A percentile compares a stretch with the other conserved stretches of the same genome.
Conservation (phyloP, 2,797 vertebrate species). For the Leptatherina wallacei region DNA sequence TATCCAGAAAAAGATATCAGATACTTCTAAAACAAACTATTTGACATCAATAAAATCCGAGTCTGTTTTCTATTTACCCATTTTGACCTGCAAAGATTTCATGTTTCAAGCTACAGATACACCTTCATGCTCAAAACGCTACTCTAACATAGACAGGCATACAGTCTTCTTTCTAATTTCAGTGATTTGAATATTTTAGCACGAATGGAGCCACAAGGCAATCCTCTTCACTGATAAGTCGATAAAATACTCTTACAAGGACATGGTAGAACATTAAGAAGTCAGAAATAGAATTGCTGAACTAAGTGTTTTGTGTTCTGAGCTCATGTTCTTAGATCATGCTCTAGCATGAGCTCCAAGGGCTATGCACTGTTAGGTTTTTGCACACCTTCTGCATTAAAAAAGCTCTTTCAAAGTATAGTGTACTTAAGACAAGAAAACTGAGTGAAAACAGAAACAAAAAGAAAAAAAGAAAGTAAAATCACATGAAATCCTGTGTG, state of each 20-base stretch:
- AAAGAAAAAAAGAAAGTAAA: no score
- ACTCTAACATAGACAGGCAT: background rate
- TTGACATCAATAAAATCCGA: no score
- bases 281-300: background rate
- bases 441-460: no score
- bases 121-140: background rate
- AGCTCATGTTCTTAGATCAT: background rate
- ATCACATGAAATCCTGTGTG: no score
- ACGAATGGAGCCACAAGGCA: background rate
- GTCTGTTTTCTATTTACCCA: background rate
- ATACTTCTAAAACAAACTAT: no score
- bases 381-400: no score
- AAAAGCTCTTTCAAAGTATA: no score
- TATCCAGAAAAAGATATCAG: no score
- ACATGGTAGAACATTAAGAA: background rate
- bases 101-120: background rate
- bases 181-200: background rate
- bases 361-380: no score
- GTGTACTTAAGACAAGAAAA: no score
- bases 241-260: background rate
- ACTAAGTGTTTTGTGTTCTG: background rate
- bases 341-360: no score
- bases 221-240: background rate
- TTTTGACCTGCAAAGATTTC: background rate
- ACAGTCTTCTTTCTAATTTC: background rate